These are phyloP conservation scores for Lates japonicus DNA, from an alignment of 2,797 vertebrate genomes.

Conservation along the genomic window DNA sequence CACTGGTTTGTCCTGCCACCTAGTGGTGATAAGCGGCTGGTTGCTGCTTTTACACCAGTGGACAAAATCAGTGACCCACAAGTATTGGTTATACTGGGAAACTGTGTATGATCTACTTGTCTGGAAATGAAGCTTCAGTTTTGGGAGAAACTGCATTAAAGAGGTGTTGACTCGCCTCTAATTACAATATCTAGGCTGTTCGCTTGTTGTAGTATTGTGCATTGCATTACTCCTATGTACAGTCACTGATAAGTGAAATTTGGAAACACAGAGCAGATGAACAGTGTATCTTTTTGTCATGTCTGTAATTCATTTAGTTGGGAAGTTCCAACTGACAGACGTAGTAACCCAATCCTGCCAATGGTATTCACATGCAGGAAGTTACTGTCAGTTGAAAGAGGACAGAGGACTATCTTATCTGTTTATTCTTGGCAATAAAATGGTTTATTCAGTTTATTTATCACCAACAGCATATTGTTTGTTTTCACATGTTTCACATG, in stretches of 20 bases:
- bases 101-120: neutral
- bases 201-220: neutral
- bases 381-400: neutral
- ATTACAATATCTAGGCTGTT: neutral
- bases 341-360: neutral
- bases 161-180: neutral
- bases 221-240: neutral
- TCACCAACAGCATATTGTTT: neutral
- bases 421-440: neutral
- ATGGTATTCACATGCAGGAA: neutral
- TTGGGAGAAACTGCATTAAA: neutral
- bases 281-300: neutral
- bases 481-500: neutral
- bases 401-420: neutral
- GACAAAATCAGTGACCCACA: slow-evolving; percentile 4
- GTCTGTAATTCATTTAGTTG: neutral
- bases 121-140: no score
- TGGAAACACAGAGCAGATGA: neutral
- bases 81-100: neutral
- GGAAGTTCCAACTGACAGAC: neutral
- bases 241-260: neutral
- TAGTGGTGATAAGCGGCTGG: slow-evolving; percentile 62
- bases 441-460: neutral
- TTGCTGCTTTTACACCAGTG: neutral
- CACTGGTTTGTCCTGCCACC: slow-evolving; percentile 70